Evolutionary conservation across 2,888 invertebrate species (phyloP).

Genomic region (Eledone cirrhosa): DNA sequence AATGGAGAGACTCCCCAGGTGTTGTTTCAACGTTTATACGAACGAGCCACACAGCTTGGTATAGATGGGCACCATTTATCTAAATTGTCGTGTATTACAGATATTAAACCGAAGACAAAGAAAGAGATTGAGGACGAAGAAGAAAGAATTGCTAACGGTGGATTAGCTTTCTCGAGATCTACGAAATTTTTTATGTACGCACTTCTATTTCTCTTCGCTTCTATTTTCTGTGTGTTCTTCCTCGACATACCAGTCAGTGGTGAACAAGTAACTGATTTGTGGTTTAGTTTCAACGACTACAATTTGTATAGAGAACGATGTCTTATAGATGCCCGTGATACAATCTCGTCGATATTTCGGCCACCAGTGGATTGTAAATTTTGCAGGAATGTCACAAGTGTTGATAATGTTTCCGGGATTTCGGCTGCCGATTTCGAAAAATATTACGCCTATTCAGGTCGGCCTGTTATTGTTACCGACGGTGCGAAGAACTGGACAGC

Average conservation of each 20-base stretch:
- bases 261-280: conserved; percentile 5
- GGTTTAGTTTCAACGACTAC: conserved; percentile 2
- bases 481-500: conserved; percentile 86
- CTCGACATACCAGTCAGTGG: neutral
- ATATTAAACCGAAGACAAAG: neutral
- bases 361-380: conserved; percentile 84
- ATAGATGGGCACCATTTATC: conserved; percentile 12
- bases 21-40: neutral
- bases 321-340: neutral
- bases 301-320: neutral
- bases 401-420: conserved; percentile 76
- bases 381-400: conserved; percentile 75
- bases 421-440: conserved; percentile 77
- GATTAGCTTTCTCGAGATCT: neutral
- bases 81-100: neutral
- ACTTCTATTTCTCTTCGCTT: neutral
- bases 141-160: neutral
- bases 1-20: neutral
- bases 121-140: neutral
- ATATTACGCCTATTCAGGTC: conserved; percentile 79
- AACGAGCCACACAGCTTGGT: neutral
- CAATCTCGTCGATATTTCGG: conserved; percentile 69
- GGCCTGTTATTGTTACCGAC: conserved; percentile 86
- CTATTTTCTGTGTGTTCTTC: conserved; percentile 11
- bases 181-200: neutral